Conservation (phyloP, 2,888 invertebrate species). For the Lasioglossum morio region DNA sequence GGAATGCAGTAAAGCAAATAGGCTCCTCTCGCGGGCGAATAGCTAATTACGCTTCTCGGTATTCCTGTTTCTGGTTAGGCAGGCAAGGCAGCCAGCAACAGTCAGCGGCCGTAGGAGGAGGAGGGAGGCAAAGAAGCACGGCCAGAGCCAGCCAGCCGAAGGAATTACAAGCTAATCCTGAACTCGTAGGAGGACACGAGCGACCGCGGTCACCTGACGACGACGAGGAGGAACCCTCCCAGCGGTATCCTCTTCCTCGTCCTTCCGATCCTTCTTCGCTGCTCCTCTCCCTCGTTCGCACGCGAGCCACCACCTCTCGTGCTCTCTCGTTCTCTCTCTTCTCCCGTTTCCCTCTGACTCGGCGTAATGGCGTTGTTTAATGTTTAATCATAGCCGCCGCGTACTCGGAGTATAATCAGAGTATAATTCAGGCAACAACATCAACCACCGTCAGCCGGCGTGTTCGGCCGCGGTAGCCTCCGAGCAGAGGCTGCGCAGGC, state of each 20-base stretch:
- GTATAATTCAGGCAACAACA: conserved; percentile 84
- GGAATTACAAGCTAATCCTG: conserved; percentile 80
- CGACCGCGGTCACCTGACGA: conserved; percentile 80
- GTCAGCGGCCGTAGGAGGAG: conserved; percentile 18
- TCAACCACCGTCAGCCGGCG: conserved; percentile 73
- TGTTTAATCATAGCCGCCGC: conserved; percentile 83
- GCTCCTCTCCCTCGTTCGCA: conserved; percentile 13
- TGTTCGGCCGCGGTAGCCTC: conserved; percentile 39
- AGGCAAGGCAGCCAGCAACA: conserved; percentile 61
- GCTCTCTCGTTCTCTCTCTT: conserved; percentile 59
- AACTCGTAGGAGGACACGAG: conserved; percentile 83
- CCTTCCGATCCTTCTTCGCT: neutral
- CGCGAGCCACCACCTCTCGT: conserved; percentile 39
- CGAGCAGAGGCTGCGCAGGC: conserved; percentile 9
- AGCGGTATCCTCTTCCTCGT: conserved; percentile 31
- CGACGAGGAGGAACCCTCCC: conserved; percentile 40
- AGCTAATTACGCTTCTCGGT: conserved; percentile 83
- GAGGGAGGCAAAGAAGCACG: conserved; percentile 30
- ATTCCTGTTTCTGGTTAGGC: conserved; percentile 83
- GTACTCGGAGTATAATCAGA: conserved; percentile 82
- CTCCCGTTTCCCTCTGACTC: conserved; percentile 50
- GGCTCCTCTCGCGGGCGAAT: conserved; percentile 79
- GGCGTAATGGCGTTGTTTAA: conserved; percentile 84
- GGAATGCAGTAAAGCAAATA: conserved; percentile 82
- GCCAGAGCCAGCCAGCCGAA: conserved; percentile 61